A percentile compares a stretch with the other conserved stretches of the same genome.
phyloP scores from a whole-genome alignment of 1,140 invertebrate species.

The Drosophila ogumai region DNA sequence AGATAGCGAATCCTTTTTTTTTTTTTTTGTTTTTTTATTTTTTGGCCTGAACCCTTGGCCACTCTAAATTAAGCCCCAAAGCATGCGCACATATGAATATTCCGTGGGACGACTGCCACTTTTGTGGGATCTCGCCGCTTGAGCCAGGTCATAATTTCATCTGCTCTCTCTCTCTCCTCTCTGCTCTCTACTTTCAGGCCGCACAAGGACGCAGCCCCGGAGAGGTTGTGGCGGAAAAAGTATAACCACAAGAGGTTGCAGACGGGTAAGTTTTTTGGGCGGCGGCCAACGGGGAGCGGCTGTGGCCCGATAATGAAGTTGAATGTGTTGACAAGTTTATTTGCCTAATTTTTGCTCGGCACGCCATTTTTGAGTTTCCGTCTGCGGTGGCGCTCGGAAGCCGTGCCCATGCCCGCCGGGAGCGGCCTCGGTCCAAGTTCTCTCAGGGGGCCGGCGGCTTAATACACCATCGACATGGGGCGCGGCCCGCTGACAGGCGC shows the following conservation, averaged over 20 bases:
- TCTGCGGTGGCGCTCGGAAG: slow-evolving; percentile 5
- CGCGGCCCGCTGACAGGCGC: slow-evolving; percentile 42
- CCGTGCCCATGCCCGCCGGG: slow-evolving; percentile 32
- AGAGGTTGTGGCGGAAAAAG: not conserved
- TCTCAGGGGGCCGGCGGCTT: slow-evolving; percentile 11
- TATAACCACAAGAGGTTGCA: slow-evolving; percentile 23
- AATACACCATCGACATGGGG: slow-evolving; percentile 37
- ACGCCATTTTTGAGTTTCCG: slow-evolving; percentile 66
- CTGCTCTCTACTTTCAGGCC: slow-evolving; percentile 15
- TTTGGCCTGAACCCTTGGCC: slow-evolving; percentile 20
- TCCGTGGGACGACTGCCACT: not conserved
- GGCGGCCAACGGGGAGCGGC: slow-evolving; percentile 25
- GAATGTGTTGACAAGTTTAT: slow-evolving; percentile 76
- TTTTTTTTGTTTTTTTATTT: too few species aligned
- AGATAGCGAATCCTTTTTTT: slow-evolving; percentile 17
- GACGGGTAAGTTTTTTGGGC: slow-evolving; percentile 50
- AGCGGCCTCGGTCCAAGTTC: slow-evolving; percentile 24
- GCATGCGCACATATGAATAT: slow-evolving; percentile 54
- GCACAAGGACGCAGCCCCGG: slow-evolving; percentile 10
- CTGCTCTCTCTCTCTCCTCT: not conserved
- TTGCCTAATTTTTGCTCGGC: slow-evolving; percentile 65
- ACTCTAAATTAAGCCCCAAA: slow-evolving; percentile 47
- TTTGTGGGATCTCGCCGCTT: slow-evolving; percentile 19
- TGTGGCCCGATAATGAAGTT: slow-evolving; percentile 65
- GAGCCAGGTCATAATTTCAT: slow-evolving; percentile 25